Evolutionary conservation across 2,113 vertebrate species (phyloP).

Genomic region (Solenodon paradoxus): DNA sequence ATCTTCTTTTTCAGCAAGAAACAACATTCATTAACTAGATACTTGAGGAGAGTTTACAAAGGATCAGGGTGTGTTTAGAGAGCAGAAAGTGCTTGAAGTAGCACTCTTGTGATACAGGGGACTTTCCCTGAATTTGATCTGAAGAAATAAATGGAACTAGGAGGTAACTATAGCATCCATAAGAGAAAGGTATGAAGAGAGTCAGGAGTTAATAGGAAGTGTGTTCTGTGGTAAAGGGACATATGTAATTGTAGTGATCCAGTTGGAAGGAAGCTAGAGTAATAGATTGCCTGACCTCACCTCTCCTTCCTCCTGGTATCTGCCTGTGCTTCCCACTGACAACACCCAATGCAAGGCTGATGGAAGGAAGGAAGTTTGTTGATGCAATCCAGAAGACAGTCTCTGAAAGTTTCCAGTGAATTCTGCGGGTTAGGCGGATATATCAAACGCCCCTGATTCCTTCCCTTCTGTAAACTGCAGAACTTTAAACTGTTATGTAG

Average conservation of each 20-base stretch:
- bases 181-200: background rate
- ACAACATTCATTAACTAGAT: background rate
- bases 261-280: background rate
- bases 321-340: background rate
- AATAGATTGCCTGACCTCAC: background rate
- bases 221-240: accelerated
- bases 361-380: no score
- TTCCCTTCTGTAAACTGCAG: background rate
- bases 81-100: no score
- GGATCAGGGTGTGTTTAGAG: accelerated
- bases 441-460: background rate
- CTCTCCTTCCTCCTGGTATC: background rate
- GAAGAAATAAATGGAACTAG: background rate
- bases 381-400: no score
- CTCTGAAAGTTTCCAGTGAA: background rate
- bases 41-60: background rate
- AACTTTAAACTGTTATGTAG: background rate
- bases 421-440: background rate
- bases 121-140: background rate
- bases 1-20: background rate
- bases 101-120: accelerated
- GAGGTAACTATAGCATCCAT: accelerated
- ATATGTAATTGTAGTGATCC: background rate
- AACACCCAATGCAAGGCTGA: background rate
- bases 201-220: no score